phyloP scores from a whole-genome alignment of 2,113 vertebrate genomes.

The Hemichromis elongatus region DNA sequence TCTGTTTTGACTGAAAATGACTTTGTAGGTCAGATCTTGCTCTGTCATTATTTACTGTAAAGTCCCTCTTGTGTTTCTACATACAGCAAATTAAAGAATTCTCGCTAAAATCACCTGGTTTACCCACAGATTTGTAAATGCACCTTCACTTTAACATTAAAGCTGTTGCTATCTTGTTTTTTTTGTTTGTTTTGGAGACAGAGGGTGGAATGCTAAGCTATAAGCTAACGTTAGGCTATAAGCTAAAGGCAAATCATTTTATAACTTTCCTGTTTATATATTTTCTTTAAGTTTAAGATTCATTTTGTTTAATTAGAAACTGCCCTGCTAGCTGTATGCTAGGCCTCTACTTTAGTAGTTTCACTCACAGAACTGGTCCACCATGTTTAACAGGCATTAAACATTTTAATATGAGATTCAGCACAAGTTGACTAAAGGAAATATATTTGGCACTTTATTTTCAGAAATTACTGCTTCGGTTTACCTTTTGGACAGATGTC shows the following conservation, averaged over 20 bases:
- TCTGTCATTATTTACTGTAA: not conserved
- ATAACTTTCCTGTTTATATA: not conserved
- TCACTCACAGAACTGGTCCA: not conserved
- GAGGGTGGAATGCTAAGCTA: not conserved
- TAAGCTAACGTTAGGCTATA: not conserved
- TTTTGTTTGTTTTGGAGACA: no score
- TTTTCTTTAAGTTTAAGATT: not conserved
- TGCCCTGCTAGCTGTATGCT: not conserved
- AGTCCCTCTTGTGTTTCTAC: not conserved
- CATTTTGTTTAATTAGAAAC: not conserved
- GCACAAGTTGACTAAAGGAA: not conserved
- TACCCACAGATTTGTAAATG: not conserved
- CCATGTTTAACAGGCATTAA: not conserved
- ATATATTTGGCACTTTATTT: not conserved
- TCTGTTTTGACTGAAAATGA: not conserved
- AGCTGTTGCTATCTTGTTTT: not conserved
- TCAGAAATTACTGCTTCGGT: not conserved
- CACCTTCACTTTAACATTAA: not conserved
- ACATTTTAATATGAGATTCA: not conserved
- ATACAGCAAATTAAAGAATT: not conserved
- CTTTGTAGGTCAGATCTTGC: not conserved
- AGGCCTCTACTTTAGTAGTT: not conserved
- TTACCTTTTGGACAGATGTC: slow-evolving; percentile 98
- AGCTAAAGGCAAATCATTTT: not conserved
- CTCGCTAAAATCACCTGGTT: not conserved